phyloP scores from a whole-genome alignment of 1,140 invertebrate genomes.

The Cyrtorhinus lividipennis region DNA sequence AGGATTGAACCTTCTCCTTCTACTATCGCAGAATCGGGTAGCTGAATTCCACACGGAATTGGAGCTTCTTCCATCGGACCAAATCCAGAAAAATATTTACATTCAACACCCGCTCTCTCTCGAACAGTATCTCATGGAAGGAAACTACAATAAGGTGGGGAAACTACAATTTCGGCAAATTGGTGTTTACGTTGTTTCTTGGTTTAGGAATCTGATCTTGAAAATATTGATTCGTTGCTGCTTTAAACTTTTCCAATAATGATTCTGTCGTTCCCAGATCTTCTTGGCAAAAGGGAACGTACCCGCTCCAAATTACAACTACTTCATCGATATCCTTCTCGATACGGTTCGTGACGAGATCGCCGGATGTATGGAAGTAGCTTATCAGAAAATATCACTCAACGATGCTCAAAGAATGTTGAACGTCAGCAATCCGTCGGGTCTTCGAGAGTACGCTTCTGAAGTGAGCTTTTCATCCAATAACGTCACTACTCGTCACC shows the following conservation, averaged over 20 bases:
- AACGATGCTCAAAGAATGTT: conserved; percentile 80
- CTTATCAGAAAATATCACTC: conserved; percentile 79
- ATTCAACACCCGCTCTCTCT: conserved; percentile 88
- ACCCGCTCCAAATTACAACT: conserved; percentile 88
- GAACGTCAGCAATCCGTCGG: conserved; percentile 62
- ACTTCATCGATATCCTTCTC: conserved; percentile 93
- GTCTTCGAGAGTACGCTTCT: conserved; percentile 61
- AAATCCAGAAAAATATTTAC: conserved; percentile 86
- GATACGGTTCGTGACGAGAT: conserved; percentile 95
- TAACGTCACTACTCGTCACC: background rate
- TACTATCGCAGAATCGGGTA: conserved; percentile 91
- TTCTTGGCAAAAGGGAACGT: conserved; percentile 83
- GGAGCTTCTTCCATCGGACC: conserved; percentile 82
- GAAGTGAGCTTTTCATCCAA: conserved; percentile 37
- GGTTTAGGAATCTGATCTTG: no score
- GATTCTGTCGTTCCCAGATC: no score
- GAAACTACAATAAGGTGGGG: conserved; percentile 95
- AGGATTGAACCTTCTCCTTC: conserved; percentile 85
- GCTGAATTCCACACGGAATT: conserved; percentile 98
- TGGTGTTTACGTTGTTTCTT: no score
- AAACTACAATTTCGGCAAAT: no score
- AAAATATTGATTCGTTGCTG: no score
- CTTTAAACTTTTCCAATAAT: no score
- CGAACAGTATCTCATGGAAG: conserved; percentile 98
- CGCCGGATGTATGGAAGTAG: conserved; percentile 89